A percentile compares a stretch with the other conserved stretches of the same genome.
These are phyloP conservation scores for Drosophila pseudotalamancana DNA, from an alignment of 2,888 invertebrate species.

Conservation along the genomic window DNA sequence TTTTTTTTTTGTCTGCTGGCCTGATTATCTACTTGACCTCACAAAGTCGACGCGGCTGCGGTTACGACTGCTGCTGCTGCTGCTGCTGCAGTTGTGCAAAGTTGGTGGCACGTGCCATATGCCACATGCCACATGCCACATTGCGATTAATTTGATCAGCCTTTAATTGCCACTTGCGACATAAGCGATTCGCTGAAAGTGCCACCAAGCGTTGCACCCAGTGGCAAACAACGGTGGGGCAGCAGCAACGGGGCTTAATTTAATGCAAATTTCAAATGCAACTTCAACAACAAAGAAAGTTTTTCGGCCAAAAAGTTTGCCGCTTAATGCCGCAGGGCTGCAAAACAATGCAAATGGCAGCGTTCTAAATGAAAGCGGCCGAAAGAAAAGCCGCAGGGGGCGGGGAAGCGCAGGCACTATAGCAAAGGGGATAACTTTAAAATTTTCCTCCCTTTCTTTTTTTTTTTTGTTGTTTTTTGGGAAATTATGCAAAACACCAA, in stretches of 20 bases:
- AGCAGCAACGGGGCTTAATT: slow-evolving; percentile 21
- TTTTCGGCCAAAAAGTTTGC: slow-evolving; percentile 36
- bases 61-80: slow-evolving; percentile 1
- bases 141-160: slow-evolving; percentile 31
- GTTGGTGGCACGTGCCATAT: slow-evolving; percentile 23
- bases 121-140: slow-evolving; percentile 23
- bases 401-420: neutral
- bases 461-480: neutral
- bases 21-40: slow-evolving; percentile 50
- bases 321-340: slow-evolving; percentile 40
- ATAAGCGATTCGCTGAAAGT: slow-evolving; percentile 32
- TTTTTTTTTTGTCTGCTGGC: slow-evolving; percentile 8
- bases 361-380: slow-evolving; percentile 1
- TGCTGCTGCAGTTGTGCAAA: slow-evolving; percentile 13
- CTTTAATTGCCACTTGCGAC: slow-evolving; percentile 34
- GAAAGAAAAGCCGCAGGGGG: neutral
- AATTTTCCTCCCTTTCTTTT: slow-evolving; percentile 10
- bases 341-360: slow-evolving; percentile 50
- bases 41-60: slow-evolving; percentile 10
- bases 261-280: slow-evolving; percentile 56
- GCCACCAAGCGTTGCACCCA: slow-evolving; percentile 2
- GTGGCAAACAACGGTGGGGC: neutral
- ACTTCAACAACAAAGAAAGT: slow-evolving; percentile 32
- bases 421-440: slow-evolving; percentile 40
- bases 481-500: slow-evolving; percentile 49